A percentile compares a stretch with the other conserved stretches of the same genome.
phyloP scores from a whole-genome alignment of 1,140 invertebrate genomes.

The Probaryconus sp. region DNA sequence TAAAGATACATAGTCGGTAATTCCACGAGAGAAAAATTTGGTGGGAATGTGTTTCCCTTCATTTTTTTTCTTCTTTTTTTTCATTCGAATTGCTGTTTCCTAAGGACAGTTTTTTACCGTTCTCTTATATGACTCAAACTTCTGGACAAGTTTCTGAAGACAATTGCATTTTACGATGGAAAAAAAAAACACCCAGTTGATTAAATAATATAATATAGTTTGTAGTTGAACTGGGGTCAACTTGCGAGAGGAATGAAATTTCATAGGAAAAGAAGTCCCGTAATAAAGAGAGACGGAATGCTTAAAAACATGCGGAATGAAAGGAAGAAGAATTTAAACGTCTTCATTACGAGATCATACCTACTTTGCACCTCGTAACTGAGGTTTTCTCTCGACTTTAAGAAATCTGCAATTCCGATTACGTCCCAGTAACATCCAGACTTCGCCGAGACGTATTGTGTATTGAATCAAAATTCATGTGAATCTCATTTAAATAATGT shows the following conservation, averaged over 20 bases:
- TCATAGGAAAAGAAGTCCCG: slow-evolving; percentile 8
- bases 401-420: slow-evolving; percentile 59
- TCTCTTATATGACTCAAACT: no score
- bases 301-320: slow-evolving; percentile 25
- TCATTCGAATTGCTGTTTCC: no score
- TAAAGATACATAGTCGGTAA: slow-evolving; percentile 1
- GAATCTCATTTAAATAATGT: slow-evolving; percentile 59
- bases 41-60: no score
- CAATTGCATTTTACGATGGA: no score
- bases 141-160: no score
- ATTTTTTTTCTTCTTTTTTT: background rate
- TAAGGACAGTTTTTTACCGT: no score
- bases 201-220: no score
- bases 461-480: slow-evolving; percentile 59
- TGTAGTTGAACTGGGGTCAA: background rate
- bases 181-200: no score
- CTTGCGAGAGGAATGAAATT: slow-evolving; percentile 17
- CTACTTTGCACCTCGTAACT: slow-evolving; percentile 60
- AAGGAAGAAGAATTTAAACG: slow-evolving; percentile 59
- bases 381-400: slow-evolving; percentile 38
- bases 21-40: no score
- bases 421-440: slow-evolving; percentile 35
- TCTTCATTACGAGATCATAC: slow-evolving; percentile 56
- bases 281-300: slow-evolving; percentile 37
- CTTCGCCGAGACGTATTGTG: slow-evolving; percentile 38